phyloP scores from a whole-genome alignment of 2,113 vertebrate genomes.

The Brevimyrus niger region DNA sequence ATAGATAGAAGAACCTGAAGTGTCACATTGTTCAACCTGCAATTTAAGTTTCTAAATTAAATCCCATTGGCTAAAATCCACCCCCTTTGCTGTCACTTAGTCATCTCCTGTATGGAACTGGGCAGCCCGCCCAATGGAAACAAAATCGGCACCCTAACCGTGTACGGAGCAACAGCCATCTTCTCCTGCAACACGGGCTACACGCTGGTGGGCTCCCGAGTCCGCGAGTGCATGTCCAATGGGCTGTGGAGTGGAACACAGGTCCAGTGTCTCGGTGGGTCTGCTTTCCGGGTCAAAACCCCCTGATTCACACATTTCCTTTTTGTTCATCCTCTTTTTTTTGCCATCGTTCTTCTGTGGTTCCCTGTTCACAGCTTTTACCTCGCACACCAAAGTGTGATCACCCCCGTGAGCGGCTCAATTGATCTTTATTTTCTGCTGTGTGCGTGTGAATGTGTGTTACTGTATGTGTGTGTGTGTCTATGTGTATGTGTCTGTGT shows the following conservation, averaged over 20 bases:
- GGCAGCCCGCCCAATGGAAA: constrained; percentile 84
- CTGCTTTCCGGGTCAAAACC: neutral
- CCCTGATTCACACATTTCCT: neutral
- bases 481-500: neutral
- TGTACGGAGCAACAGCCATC: constrained; percentile 87
- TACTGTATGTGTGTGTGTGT: neutral
- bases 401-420: neutral
- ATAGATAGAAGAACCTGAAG: neutral
- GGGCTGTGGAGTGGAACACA: constrained; percentile 93
- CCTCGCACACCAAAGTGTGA: neutral
- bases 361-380: neutral
- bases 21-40: neutral
- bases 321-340: neutral
- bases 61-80: neutral
- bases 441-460: neutral
- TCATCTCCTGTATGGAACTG: constrained; percentile 91
- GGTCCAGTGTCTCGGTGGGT: constrained; percentile 84
- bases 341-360: neutral
- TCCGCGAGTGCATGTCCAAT: constrained; percentile 92
- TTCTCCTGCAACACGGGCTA: constrained; percentile 97
- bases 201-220: constrained; percentile 87
- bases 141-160: constrained; percentile 86
- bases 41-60: neutral
- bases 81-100: constrained; percentile 51
- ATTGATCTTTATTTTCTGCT: neutral